These are phyloP conservation scores for Harmothoe impar DNA, from an alignment of 2,888 invertebrate species.

Conservation along the genomic window DNA sequence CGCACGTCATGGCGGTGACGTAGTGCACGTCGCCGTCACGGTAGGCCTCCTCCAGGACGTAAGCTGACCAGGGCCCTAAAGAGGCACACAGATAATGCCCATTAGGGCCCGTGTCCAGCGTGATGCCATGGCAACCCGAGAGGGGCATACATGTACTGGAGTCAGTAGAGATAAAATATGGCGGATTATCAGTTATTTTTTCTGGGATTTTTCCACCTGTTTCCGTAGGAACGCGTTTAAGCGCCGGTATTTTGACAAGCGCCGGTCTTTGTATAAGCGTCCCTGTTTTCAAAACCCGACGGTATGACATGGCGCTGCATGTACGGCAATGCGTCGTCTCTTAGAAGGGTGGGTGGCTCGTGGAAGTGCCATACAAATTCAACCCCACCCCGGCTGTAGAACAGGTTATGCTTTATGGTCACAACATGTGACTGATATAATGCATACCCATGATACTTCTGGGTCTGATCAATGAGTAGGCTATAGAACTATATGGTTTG, in stretches of 20 bases:
- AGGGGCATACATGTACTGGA: too few relatives aligned
- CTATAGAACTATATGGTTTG: too few relatives aligned
- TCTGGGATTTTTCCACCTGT: background rate
- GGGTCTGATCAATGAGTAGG: too few relatives aligned
- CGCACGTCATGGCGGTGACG: background rate
- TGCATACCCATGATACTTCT: too few relatives aligned
- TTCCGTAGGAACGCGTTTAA: too few relatives aligned
- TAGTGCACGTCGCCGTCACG: slow-evolving; percentile 19
- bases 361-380: too few relatives aligned
- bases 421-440: too few relatives aligned
- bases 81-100: background rate
- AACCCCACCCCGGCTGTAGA: too few relatives aligned
- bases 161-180: background rate
- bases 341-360: too few relatives aligned
- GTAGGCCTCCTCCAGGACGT: background rate
- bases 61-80: background rate
- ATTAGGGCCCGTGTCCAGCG: background rate
- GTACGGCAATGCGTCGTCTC: too few relatives aligned
- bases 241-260: too few relatives aligned
- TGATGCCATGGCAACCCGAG: background rate
- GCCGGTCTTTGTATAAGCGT: background rate
- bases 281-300: background rate
- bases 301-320: background rate
- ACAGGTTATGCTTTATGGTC: too few relatives aligned
- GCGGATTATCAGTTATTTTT: background rate